Conservation (phyloP, 2,888 invertebrate genomes). For the Dusona sp. region DNA sequence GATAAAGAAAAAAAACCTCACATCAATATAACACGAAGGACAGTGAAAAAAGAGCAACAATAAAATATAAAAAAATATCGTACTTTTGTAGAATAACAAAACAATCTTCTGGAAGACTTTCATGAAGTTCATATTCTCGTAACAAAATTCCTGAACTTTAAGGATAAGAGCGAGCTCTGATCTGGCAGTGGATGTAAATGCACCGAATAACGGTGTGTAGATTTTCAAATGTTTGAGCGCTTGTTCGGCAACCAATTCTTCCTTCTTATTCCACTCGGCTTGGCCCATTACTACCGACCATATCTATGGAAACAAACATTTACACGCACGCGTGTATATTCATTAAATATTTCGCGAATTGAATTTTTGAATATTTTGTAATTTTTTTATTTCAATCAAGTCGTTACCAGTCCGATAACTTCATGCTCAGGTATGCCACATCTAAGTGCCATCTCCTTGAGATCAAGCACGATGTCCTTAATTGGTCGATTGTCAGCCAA, state of each 20-base stretch:
- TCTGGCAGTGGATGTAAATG: constrained; percentile 94
- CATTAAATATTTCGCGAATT: background rate
- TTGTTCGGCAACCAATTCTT: constrained; percentile 97
- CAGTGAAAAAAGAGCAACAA: constrained; percentile 20
- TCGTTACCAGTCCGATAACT: constrained; percentile 91
- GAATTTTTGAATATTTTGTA: background rate
- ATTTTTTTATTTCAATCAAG: constrained; percentile 70
- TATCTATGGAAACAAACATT: constrained; percentile 86
- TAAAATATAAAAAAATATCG: constrained; percentile 75
- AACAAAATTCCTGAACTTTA: constrained; percentile 98
- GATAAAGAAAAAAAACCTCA: constrained; percentile 43
- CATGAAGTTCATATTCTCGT: constrained; percentile 99
- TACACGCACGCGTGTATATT: constrained; percentile 19
- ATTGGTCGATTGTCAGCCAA: constrained; percentile 94
- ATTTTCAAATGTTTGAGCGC: constrained; percentile 95
- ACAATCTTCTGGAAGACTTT: constrained; percentile 99
- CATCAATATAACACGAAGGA: background rate
- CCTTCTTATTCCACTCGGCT: constrained; percentile 99
- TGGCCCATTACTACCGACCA: constrained; percentile 98
- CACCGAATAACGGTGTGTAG: constrained; percentile 94
- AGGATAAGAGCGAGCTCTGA: constrained; percentile 95
- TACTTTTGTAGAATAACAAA: constrained; percentile 97
- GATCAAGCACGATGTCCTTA: constrained; percentile 93
- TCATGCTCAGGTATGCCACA: constrained; percentile 96
- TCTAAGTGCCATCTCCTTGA: constrained; percentile 94